A percentile compares a stretch with the other conserved stretches of the same genome.
phyloP scores from a whole-genome alignment of 1,140 invertebrate genomes.

The Anastrepha obliqua region DNA sequence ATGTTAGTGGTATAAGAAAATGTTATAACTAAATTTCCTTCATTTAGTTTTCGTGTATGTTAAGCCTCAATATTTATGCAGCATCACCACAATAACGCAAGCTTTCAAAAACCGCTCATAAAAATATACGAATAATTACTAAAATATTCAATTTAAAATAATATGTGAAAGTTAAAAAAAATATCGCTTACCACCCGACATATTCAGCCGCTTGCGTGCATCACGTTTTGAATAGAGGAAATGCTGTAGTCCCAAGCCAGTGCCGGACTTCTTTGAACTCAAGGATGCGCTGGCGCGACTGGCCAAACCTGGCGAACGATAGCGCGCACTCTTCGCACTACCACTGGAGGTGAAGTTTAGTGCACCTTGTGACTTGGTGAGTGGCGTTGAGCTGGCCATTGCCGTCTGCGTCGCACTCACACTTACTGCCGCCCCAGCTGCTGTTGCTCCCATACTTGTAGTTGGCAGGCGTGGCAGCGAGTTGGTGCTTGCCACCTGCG shows the following conservation, averaged over 20 bases:
- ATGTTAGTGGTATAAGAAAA: background rate
- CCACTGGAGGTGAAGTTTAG: constrained; percentile 76
- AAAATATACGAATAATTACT: constrained; percentile 15
- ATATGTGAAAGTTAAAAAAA: constrained; percentile 57
- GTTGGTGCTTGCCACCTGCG: constrained; percentile 80
- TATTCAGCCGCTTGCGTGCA: constrained; percentile 76
- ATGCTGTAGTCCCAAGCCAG: constrained; percentile 82
- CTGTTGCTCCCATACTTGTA: constrained; percentile 67
- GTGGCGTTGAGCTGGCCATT: constrained; percentile 75
- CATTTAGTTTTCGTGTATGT: background rate
- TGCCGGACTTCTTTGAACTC: constrained; percentile 74
- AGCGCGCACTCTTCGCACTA: constrained; percentile 88
- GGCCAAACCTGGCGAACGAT: constrained; percentile 86
- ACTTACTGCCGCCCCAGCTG: constrained; percentile 69
- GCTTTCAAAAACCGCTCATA: too few species aligned
- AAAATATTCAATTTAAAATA: background rate
- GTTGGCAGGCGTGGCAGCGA: constrained; percentile 84
- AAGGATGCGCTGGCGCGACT: constrained; percentile 65
- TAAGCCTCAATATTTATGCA: too few species aligned
- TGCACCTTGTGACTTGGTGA: constrained; percentile 83
- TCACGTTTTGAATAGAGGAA: constrained; percentile 76
- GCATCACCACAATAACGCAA: too few species aligned
- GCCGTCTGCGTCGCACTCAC: constrained; percentile 49
- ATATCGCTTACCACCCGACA: constrained; percentile 76
- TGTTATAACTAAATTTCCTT: background rate